phyloP scores from a whole-genome alignment of 1,140 invertebrate genomes.

The Metopolophium dirhodum region DNA sequence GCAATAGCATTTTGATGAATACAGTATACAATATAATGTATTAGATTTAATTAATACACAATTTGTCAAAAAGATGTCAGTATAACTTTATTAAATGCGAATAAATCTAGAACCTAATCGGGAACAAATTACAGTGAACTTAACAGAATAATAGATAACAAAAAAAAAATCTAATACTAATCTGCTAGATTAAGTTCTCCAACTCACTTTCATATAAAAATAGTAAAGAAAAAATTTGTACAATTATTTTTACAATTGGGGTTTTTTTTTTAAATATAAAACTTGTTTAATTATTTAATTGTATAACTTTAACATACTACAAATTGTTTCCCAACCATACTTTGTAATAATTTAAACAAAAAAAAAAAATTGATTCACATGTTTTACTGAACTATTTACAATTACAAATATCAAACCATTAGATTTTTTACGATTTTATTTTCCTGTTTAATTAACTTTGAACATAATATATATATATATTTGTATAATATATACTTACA shows the following conservation, averaged over 20 bases:
- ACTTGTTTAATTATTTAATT: constrained; percentile 24
- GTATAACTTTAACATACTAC: constrained; percentile 49
- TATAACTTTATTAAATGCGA: constrained; percentile 56
- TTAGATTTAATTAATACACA: neutral
- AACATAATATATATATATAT: neutral
- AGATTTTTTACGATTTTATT: constrained; percentile 16
- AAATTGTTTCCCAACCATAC: constrained; percentile 49
- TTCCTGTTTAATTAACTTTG: neutral
- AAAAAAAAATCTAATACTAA: constrained; percentile 51
- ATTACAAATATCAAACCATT: constrained; percentile 43
- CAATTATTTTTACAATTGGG: constrained; percentile 52
- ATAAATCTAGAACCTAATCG: constrained; percentile 53
- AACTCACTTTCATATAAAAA: constrained; percentile 56
- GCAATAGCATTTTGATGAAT: neutral
- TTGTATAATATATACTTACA: neutral
- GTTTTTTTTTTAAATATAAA: constrained; percentile 47
- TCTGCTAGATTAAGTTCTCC: constrained; percentile 41
- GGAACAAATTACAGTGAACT: constrained; percentile 55
- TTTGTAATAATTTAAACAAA: constrained; percentile 38
- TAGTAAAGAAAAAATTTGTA: constrained; percentile 57
- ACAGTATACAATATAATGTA: neutral
- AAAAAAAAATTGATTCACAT: constrained; percentile 47
- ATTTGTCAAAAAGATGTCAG: constrained; percentile 40
- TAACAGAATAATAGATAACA: constrained; percentile 56
- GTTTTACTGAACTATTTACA: constrained; percentile 47